Percentiles rank a stretch among this genome's conserved stretches.
Conservation (phyloP, 2,113 vertebrate genomes). For the Ploceus nigricollis region DNA sequence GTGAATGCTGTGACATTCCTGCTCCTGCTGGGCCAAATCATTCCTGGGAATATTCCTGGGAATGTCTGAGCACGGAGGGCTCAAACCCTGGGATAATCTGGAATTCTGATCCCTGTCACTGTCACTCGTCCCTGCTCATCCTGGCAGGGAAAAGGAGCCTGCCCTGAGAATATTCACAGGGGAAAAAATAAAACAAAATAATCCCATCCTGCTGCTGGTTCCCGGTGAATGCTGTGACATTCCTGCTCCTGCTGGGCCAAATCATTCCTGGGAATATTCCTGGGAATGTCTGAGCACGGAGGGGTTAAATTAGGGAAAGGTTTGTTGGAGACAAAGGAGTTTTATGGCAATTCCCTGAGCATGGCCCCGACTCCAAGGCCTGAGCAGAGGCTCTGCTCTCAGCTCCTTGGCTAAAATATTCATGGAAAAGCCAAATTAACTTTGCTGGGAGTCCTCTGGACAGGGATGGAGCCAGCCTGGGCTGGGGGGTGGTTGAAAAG, state of each 20-base stretch:
- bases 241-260: neutral
- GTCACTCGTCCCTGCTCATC: neutral
- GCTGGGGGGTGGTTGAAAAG: neutral
- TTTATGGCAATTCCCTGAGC: neutral
- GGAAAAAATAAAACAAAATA: fast-evolving
- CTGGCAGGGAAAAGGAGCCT: neutral
- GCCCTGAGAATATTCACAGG: neutral
- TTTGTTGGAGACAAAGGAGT: neutral
- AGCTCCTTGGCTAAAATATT: neutral
- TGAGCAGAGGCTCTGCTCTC: fast-evolving
- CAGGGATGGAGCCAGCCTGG: neutral
- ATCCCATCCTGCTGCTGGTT: neutral
- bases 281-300: fast-evolving
- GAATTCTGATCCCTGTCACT: neutral
- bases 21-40: no score
- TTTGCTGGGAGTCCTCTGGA: neutral
- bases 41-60: no score
- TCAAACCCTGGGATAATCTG: neutral
- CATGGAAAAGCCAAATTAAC: neutral
- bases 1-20: no score
- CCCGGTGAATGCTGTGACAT: neutral
- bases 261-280: neutral
- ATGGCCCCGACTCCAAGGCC: fast-evolving
- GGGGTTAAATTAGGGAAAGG: neutral
- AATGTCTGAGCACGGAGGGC: no score